These are phyloP conservation scores for Chymomyza fuscimana DNA, from an alignment of 2,888 invertebrate genomes.

Conservation along the genomic window DNA sequence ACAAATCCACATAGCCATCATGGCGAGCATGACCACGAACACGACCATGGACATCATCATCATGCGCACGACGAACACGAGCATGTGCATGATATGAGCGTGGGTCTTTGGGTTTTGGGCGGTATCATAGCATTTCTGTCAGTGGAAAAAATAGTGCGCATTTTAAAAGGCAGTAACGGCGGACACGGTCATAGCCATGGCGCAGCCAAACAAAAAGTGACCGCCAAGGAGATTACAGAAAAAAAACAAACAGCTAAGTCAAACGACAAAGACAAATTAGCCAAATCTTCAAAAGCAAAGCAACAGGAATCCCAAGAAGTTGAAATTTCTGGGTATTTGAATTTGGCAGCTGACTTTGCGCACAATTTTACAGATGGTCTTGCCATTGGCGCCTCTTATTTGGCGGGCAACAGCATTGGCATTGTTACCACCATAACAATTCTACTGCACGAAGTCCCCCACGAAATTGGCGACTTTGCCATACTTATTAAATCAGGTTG, in stretches of 20 bases:
- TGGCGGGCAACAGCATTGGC: conserved; percentile 93
- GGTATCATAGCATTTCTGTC: conserved; percentile 95
- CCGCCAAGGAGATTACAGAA: conserved; percentile 41
- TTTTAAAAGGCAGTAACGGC: conserved; percentile 92
- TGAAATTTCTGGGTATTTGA: conserved; percentile 93
- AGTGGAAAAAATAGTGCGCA: conserved; percentile 94
- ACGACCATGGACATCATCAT: conserved; percentile 80
- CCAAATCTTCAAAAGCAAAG: conserved; percentile 79
- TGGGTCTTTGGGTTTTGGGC: conserved; percentile 95
- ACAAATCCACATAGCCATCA: conserved; percentile 82
- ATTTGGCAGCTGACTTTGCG: conserved; percentile 98
- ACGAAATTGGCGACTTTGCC: conserved; percentile 99
- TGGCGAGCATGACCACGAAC: conserved; percentile 61
- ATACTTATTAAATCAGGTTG: conserved; percentile 99
- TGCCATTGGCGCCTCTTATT: conserved; percentile 98
- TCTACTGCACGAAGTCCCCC: conserved; percentile 98
- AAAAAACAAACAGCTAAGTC: conserved; percentile 56
- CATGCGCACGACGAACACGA: conserved; percentile 81
- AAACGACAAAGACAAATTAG: conserved; percentile 32
- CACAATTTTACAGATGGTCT: conserved; percentile 99
- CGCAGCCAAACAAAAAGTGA: conserved; percentile 50
- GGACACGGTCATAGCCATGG: conserved; percentile 74
- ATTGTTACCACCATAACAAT: conserved; percentile 97
- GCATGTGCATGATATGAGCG: conserved; percentile 90
- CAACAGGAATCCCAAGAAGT: conserved; percentile 80